Evolutionary conservation across 2,888 invertebrate species (phyloP).

Genomic region (Xanthorhoe spadicearia): DNA sequence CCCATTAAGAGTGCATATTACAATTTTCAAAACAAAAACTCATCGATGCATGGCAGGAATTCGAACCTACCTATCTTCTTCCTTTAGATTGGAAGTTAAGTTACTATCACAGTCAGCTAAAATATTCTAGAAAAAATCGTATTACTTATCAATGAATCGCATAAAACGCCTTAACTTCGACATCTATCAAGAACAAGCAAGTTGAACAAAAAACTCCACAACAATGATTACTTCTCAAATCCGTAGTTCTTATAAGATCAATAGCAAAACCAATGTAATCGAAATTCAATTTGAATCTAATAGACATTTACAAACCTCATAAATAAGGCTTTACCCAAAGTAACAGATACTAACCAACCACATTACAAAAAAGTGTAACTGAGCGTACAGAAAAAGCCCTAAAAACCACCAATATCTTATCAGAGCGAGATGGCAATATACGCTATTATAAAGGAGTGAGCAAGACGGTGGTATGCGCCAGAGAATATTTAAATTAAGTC

Average conservation of each 20-base stretch:
- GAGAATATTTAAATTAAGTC: slow-evolving; percentile 82
- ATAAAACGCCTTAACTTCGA: too few species aligned
- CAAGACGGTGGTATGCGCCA: slow-evolving; percentile 55
- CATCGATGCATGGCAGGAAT: too few species aligned
- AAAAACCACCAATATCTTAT: slow-evolving; percentile 74
- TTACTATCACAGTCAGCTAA: too few species aligned
- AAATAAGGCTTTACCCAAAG: slow-evolving; percentile 1
- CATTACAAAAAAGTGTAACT: slow-evolving; percentile 54
- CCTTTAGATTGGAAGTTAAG: too few species aligned
- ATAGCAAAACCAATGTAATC: neutral
- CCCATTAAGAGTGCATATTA: too few species aligned
- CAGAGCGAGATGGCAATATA: slow-evolving; percentile 58
- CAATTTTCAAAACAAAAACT: too few species aligned
- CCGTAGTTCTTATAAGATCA: neutral
- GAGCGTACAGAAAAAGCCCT: slow-evolving; percentile 77
- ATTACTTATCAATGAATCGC: too few species aligned
- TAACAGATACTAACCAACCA: slow-evolving; percentile 26
- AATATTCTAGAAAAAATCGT: too few species aligned
- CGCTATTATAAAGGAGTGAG: slow-evolving; percentile 36
- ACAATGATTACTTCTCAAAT: neutral
- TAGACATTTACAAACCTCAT: neutral
- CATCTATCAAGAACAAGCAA: too few species aligned
- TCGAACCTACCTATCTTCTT: too few species aligned
- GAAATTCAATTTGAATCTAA: neutral
- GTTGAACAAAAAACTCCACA: too few species aligned